Evolutionary conservation across 2,113 vertebrate genomes (phyloP), one percentile per base, ranked within the genome.

Genomic region (Oreochromis spilurus): DNA sequence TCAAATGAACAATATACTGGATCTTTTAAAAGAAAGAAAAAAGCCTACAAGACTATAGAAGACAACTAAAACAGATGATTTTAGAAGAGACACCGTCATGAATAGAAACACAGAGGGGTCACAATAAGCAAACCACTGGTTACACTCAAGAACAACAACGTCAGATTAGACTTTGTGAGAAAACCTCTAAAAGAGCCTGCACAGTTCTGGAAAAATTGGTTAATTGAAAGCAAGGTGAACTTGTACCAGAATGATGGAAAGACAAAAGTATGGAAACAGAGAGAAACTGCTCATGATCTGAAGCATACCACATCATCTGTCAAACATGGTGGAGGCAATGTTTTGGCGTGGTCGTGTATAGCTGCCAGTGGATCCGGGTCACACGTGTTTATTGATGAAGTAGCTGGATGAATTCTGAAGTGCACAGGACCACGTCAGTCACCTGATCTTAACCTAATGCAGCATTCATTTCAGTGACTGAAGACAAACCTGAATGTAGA

Each of bases 331-430:
- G 19, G n/a, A 24, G 0, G n/a, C 65, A 70, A 16, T 9, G 65
- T 70, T 40, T 40, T 1, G 36, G 0, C 0, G n/a, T 24, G 65
- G 2, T 21, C 4, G 5, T 13, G 36, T 43, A 43, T 70, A 14
- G 36, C 9, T 70, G 38, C 38, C 65, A 16, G 36, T 24, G n/a
- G n/a, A 70, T 43, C 1, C 3, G 1, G 65, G 11, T 40, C 36
- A 14, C 4, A 43, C 43, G 12, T 43, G 36, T 2, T 67, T 40
- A 40, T 24, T 67, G 36, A 13, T 67, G 12, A 72, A 26, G 67
- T 45, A 72, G 13, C 9, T 1, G 14, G 2, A 45, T 72, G 13
- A 1, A 29, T 48, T 29, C 40, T 29, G 40, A 72, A 17, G 17
- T 48, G 14, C 17, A 48, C 6, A 17, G 38, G 13, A 24, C 65